Evolutionary conservation across 1,140 invertebrate species (phyloP), one percentile per base, ranked within the genome.

Genomic region (Gonioctena quinquepunctata): DNA sequence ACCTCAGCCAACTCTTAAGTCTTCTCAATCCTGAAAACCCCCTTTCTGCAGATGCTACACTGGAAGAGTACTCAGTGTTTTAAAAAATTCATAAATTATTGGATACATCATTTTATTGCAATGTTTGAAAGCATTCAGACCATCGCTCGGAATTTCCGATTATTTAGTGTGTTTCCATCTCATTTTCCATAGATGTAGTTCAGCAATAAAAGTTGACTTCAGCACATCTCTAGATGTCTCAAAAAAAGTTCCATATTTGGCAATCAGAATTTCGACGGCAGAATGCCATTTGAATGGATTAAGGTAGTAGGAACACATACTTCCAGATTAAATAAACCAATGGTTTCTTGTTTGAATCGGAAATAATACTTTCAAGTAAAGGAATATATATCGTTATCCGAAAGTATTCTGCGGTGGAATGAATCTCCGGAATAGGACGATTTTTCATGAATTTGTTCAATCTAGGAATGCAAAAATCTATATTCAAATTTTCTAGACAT

Each of bases 371-470:
- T n/a, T n/a, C n/a, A n/a, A n/a, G n/a, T n/a, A n/a, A n/a, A n/a
- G n/a, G n/a, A n/a, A n/a, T n/a, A n/a, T n/a, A n/a, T n/a, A n/a
- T n/a, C n/a, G n/a, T n/a, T n/a, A n/a, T n/a, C n/a, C n/a, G n/a
- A n/a, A n/a, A n/a, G n/a, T n/a, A n/a, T n/a, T n/a, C n/a, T n/a
- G n/a, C n/a, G n/a, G n/a, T 42, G 50, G 50, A 54, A 54, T 54
- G 50, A 54, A 54, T 54, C 6, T 54, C 50, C 18, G 50, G 50
- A 54, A 5, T 8, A 54, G 50, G 50, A 8, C 50, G 50, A 54
- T 54, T 54, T 54, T 54, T 54, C 50, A 54, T 54, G 50, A 54
- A 54, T 54, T 54, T 54, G 18, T 54, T 54, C 50, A 54, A 6
- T 54, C 50, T 54, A 8, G 50, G 50, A 54, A 54, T 42, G 33